Base-by-base conservation (phyloP, 2,888 invertebrate genomes). In the Sinotaia quadrata region DNA sequence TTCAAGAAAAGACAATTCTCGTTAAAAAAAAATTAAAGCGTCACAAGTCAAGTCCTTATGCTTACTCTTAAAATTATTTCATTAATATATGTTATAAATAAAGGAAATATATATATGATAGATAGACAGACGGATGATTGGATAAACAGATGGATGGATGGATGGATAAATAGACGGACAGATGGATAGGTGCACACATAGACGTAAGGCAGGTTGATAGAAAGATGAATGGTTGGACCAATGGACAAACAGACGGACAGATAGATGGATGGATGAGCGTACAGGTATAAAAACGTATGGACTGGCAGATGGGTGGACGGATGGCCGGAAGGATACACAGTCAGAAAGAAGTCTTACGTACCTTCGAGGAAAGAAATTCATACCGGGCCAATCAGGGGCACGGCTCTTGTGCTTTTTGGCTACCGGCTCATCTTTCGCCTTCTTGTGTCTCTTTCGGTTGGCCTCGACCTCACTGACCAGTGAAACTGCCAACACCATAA, bases 221-320 rank as follows among this genome's bases (percentile, higher is more conserved):
- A 41, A 12, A 18, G 15, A 41, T 3, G 41, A 12, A 41, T 41
- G 41, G 41, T 3, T 41, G 15, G n/a, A 41, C 41, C 15, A 1
- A 41, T 12, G n/a, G 41, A 2, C 15, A 41, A n/a, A 41, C 15
- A 18, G 36, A 41, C n/a, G 24, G 49, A 4, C 44, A 49, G 21
- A 59, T 21, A 47, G 51, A 49, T 21, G 59, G 58, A 24, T n/a
- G 31, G 62, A 33, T 33, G 33, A 21, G 47, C 15, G 52, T 59
- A 60, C 15, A 49, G 52, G 27, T 18, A 36, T 37, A 59, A 8
- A 60, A 37, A 67, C 12, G n/a, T 44, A 57, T 33, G 33, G 58
- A 58, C 7, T 21, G 47, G 59, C 15, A 59, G 59, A 59, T 18
- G 36, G 33, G 34, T n/a, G 33, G 59, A 59, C 58, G 51, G 51